A percentile compares a stretch with the other conserved stretches of the same genome.
These are phyloP conservation scores for Amiota communis DNA, from an alignment of 2,888 invertebrate genomes.

Conservation along the genomic window DNA sequence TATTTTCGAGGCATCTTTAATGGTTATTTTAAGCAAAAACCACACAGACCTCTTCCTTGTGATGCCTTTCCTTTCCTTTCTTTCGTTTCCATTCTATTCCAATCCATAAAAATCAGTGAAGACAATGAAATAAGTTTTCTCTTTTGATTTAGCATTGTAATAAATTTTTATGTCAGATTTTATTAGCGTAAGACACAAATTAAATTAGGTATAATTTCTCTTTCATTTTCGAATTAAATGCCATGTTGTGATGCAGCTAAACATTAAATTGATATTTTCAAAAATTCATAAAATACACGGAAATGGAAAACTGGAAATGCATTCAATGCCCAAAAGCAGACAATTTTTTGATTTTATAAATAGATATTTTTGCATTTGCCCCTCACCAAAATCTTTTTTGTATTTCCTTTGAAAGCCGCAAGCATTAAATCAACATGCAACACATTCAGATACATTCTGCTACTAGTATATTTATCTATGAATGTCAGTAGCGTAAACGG, in stretches of 20 bases:
- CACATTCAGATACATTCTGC: not conserved
- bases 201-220: too few species aligned
- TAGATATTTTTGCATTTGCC: not conserved
- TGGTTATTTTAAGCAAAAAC: slow-evolving; percentile 54
- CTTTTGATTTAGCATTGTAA: slow-evolving; percentile 46
- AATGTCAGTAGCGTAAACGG: not conserved
- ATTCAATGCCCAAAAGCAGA: not conserved
- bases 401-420: not conserved
- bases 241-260: too few species aligned
- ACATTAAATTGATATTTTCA: not conserved
- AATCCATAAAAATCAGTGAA: slow-evolving; percentile 27
- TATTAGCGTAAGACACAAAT: slow-evolving; percentile 8
- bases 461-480: not conserved
- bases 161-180: slow-evolving; percentile 26
- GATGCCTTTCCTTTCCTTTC: not conserved
- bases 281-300: slow-evolving; percentile 6
- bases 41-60: not conserved
- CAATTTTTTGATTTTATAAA: slow-evolving; percentile 6
- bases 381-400: not conserved
- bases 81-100: slow-evolving; percentile 28
- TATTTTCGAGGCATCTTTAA: slow-evolving; percentile 43
- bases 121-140: slow-evolving; percentile 40
- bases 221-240: too few species aligned
- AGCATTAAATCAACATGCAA: slow-evolving; percentile 16
- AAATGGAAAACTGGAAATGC: slow-evolving; percentile 14